phyloP scores from a whole-genome alignment of 2,888 invertebrate genomes.

The Schizaphis graminum region DNA sequence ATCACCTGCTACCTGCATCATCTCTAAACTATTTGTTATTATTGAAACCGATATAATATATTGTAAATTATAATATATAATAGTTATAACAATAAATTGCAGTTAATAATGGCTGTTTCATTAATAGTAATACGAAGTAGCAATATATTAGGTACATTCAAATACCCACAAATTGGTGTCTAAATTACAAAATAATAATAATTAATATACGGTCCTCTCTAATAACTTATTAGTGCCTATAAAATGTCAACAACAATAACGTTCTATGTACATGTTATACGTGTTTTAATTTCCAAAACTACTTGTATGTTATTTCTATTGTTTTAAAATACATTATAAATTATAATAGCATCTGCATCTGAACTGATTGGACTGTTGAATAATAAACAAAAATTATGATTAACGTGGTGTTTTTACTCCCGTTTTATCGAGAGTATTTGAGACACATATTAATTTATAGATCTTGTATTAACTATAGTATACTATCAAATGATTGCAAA shows the following conservation, averaged over 20 bases:
- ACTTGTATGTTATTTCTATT: background rate
- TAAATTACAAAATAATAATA: background rate
- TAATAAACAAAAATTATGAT: background rate
- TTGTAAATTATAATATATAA: background rate
- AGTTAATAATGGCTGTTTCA: background rate
- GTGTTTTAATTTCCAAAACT: background rate
- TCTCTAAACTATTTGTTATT: background rate
- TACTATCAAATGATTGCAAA: background rate
- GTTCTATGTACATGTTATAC: background rate
- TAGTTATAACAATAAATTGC: background rate
- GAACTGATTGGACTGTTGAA: background rate
- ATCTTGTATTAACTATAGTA: background rate
- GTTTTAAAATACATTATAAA: background rate
- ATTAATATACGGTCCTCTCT: background rate
- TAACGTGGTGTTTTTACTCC: background rate
- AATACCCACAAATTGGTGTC: background rate
- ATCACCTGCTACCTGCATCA: background rate
- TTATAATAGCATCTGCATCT: background rate
- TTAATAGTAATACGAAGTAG: background rate
- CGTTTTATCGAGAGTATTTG: background rate
- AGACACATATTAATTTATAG: background rate
- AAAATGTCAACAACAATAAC: background rate
- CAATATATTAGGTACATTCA: background rate
- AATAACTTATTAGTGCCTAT: background rate
- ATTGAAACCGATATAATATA: background rate